Evolutionary conservation across 1,140 invertebrate genomes (phyloP).

Genomic region (Metopolophium dirhodum): DNA sequence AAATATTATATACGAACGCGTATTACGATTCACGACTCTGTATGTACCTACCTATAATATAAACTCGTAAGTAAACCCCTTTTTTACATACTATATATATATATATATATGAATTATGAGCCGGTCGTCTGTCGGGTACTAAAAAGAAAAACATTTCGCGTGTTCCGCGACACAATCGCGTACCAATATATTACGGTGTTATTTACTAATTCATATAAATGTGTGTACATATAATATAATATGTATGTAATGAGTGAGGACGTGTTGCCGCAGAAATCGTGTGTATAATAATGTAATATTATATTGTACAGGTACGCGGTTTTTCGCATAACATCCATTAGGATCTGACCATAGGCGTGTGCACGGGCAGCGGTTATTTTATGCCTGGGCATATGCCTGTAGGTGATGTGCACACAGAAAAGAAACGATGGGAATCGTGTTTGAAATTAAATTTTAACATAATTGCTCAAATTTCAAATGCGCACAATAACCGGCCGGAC

Average conservation of each 20-base stretch:
- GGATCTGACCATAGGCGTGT: constrained; percentile 13
- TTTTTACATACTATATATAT: background rate
- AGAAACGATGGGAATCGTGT: constrained; percentile 18
- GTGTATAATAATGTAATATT: background rate
- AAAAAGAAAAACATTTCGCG: background rate
- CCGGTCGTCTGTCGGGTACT: too few relatives aligned
- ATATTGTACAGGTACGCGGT: background rate
- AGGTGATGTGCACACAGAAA: background rate
- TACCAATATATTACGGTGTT: background rate
- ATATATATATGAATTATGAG: too few relatives aligned
- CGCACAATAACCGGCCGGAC: constrained; percentile 4
- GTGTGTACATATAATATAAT: background rate
- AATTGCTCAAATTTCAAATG: background rate
- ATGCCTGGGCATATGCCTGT: background rate
- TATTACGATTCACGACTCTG: background rate
- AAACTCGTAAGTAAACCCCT: background rate
- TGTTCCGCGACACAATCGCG: background rate
- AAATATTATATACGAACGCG: background rate
- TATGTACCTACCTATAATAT: too few relatives aligned
- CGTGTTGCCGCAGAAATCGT: constrained; percentile 20
- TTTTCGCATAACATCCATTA: constrained; percentile 10
- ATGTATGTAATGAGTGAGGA: background rate
- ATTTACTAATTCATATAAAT: background rate
- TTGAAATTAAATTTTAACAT: constrained; percentile 32
- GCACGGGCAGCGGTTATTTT: background rate